Conservation (phyloP, 2,888 invertebrate genomes). For the Tortricodes alternella region DNA sequence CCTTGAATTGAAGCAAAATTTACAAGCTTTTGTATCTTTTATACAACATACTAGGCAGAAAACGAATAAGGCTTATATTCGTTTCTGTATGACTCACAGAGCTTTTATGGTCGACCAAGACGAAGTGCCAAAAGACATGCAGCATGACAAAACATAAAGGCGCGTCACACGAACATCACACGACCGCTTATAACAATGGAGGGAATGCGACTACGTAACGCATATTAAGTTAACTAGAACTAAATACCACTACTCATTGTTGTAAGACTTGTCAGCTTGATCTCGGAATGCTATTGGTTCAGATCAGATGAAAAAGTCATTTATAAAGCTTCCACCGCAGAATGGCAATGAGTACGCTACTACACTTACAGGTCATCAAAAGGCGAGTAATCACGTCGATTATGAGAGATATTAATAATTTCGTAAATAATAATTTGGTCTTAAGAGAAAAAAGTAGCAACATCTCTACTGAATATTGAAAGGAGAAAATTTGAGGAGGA, state of each 20-base stretch:
- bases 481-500: no score
- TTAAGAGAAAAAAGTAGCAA: no score
- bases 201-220: slow-evolving; percentile 50
- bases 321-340: not conserved
- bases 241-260: slow-evolving; percentile 26
- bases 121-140: slow-evolving; percentile 16
- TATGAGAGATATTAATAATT: no score
- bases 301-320: slow-evolving; percentile 1
- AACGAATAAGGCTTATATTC: not conserved
- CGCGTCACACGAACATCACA: slow-evolving; percentile 25
- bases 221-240: slow-evolving; percentile 31
- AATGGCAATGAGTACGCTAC: not conserved
- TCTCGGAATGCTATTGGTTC: slow-evolving; percentile 4
- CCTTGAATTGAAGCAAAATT: not conserved
- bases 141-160: slow-evolving; percentile 24
- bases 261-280: slow-evolving; percentile 23
- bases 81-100: not conserved
- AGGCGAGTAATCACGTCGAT: no score
- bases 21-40: not conserved
- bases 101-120: slow-evolving; percentile 6
- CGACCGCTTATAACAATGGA: slow-evolving; percentile 46
- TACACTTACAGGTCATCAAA: not conserved
- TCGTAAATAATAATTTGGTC: no score
- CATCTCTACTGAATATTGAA: no score
- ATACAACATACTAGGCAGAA: not conserved